phyloP scores from a whole-genome alignment of 2,113 vertebrate genomes.

The Prochilodus magdalenae region DNA sequence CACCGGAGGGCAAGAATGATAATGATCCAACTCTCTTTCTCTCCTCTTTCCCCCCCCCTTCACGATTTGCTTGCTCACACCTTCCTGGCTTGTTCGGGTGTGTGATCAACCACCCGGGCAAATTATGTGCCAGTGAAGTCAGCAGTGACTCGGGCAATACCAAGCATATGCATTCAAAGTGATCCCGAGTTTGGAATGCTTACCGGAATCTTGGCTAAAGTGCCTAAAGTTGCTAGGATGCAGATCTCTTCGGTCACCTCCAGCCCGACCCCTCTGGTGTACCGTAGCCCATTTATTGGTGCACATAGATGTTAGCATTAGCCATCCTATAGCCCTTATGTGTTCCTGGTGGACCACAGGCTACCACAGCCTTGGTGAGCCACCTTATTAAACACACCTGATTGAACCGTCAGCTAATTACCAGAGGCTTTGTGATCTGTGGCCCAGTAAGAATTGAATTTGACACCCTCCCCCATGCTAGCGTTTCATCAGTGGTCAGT shows the following conservation, averaged over 20 bases:
- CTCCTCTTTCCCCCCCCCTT: not conserved
- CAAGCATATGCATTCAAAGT: not conserved
- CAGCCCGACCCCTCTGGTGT: not conserved
- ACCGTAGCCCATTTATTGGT: not conserved
- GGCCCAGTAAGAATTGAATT: too few relatives aligned
- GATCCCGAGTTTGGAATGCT: not conserved
- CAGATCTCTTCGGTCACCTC: not conserved
- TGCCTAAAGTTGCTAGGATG: not conserved
- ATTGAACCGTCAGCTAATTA: too few relatives aligned
- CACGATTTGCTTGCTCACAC: slow-evolving; percentile 13
- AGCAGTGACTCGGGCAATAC: not conserved
- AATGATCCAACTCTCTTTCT: slow-evolving; percentile 47
- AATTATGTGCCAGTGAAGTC: not conserved
- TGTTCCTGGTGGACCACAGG: too few relatives aligned
- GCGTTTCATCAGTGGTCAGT: too few relatives aligned
- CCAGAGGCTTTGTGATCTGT: too few relatives aligned
- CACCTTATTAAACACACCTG: too few relatives aligned
- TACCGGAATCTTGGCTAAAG: not conserved
- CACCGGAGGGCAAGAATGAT: slow-evolving; percentile 65
- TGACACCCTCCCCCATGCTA: too few relatives aligned
- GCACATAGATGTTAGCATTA: too few relatives aligned
- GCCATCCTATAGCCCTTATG: not conserved
- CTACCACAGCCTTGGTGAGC: too few relatives aligned
- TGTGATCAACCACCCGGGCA: slow-evolving; percentile 9
- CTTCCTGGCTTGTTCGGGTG: slow-evolving; percentile 17